Base-by-base conservation (phyloP, 2,797 vertebrate species). In the Acanthornis magna region DNA sequence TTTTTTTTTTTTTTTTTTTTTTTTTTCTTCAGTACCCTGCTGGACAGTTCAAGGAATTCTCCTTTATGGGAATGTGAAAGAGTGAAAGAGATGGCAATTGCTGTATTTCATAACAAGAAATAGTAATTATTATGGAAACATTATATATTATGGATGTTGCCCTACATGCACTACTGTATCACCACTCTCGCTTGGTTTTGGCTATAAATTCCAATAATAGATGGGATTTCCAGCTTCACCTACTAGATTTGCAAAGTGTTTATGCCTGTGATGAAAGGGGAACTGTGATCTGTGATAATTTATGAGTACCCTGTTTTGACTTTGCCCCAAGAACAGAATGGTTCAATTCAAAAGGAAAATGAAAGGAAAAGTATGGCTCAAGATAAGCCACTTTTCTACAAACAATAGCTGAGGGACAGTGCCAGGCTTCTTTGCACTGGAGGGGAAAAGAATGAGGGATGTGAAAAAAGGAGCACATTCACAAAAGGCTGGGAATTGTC, bases 381-480 rank as follows among this genome's bases (percentile, higher is more conserved):
- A 95, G 95, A 96, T 96, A 96, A 96, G 89, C 89, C 89, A 85
- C 70, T 97, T 94, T 80, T 54, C 81, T 62, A 34, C 78, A 83
- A 92, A 96, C 95, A 95, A 95, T 94, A 91, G 84, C 66, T 53
- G 82, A 92, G 68, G 84, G 95, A 96, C 80, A 96, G 76, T 68
- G 92, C 93, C 91, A 93, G 93, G 84, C 87, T 89, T 93, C 93
- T 95, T 70, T 91, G 74, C 83, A 76, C 43, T 63, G 51, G 47
- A 90, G 25, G 60, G 77, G 55, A 87, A 92, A 90, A 82, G 86
- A 93, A 91, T 91, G 54, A 73, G 67, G 60, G 80, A 95, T 61
- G 80, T 87, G 80, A 65, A 81, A 71, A 89, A 89, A 90, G 70
- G 16, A 91, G 55, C 26, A 51, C 27, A n/a, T 78, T 87, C 71